Percentiles rank a stretch among this genome's conserved stretches.
These are phyloP conservation scores for Sarcophaga rosellei DNA, from an alignment of 2,888 invertebrate genomes.

Conservation along the genomic window DNA sequence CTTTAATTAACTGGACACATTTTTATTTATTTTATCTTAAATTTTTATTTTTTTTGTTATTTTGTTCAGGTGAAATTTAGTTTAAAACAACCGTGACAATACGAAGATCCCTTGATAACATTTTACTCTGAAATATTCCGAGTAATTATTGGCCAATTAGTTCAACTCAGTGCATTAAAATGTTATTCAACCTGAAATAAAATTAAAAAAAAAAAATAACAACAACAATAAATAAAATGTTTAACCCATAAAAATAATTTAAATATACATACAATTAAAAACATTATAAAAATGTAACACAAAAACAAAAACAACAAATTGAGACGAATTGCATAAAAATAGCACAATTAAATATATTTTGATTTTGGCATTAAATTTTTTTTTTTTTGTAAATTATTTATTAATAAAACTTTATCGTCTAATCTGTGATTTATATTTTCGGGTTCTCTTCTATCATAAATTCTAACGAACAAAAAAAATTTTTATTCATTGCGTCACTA, in stretches of 20 bases:
- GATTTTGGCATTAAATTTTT: not conserved
- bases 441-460: too few relatives aligned
- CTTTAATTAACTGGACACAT: too few relatives aligned
- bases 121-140: constrained; percentile 21
- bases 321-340: not conserved
- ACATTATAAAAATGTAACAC: constrained; percentile 10
- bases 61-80: not conserved
- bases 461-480: too few relatives aligned
- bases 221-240: not conserved
- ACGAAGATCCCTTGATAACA: not conserved
- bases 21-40: too few relatives aligned
- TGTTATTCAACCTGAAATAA: constrained; percentile 62
- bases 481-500: too few relatives aligned
- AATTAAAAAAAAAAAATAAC: not conserved
- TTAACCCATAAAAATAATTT: constrained; percentile 6
- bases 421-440: too few relatives aligned
- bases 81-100: not conserved
- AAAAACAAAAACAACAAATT: not conserved
- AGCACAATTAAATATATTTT: not conserved
- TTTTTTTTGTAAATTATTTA: not conserved
- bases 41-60: too few relatives aligned
- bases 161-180: constrained; percentile 57
- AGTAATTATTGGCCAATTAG: constrained; percentile 65
- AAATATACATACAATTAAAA: constrained; percentile 8
- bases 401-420: too few relatives aligned